phyloP scores from a whole-genome alignment of 2,797 vertebrate genomes.

The Antrozous pallidus region DNA sequence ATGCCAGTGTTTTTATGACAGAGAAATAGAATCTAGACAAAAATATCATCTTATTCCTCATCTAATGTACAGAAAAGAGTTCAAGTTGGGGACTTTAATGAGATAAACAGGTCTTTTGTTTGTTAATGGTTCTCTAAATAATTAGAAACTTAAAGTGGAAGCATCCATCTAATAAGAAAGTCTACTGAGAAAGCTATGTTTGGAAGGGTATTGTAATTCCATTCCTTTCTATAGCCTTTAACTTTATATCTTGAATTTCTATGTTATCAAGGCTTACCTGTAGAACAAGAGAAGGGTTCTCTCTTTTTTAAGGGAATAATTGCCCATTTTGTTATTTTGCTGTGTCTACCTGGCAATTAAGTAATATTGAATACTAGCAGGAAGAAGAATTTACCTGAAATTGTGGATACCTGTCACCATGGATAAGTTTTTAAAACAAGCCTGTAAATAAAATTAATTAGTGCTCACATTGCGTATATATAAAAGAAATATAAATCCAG shows the following conservation, averaged over 20 bases:
- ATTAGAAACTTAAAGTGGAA: neutral
- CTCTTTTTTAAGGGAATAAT: neutral
- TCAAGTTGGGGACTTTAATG: neutral
- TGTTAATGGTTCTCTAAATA: neutral
- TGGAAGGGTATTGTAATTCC: neutral
- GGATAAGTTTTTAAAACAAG: neutral
- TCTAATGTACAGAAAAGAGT: slow-evolving; percentile 1
- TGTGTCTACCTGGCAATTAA: neutral
- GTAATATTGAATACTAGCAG: slow-evolving; percentile 6
- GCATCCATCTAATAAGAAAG: neutral
- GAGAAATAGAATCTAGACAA: neutral
- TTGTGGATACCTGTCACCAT: neutral
- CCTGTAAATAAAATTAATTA: slow-evolving; percentile 9
- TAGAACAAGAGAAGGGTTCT: neutral
- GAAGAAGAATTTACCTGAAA: neutral
- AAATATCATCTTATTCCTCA: slow-evolving; percentile 13
- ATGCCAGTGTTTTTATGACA: neutral
- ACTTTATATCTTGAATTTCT: slow-evolving; percentile 38
- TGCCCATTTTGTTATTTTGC: neutral
- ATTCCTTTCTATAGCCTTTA: neutral
- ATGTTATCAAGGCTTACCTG: neutral
- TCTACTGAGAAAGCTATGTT: neutral
- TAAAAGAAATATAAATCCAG: neutral
- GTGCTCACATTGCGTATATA: neutral
- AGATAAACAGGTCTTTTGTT: neutral